Conservation (phyloP, 53 echinoderm and acorn worm genomes). For the Hippasteria phrygiana region DNA sequence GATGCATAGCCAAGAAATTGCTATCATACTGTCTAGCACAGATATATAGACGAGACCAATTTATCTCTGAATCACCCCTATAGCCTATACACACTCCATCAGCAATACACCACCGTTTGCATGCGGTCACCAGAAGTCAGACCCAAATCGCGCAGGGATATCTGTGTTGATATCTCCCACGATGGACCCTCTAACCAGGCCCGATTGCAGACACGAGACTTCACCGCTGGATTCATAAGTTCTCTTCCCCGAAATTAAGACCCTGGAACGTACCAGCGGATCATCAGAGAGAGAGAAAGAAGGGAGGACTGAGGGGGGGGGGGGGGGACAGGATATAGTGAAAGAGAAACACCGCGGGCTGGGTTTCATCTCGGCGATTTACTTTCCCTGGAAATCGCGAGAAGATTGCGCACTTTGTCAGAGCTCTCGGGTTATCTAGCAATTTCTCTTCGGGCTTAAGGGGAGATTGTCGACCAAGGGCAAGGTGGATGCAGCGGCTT, state of each 20-base stretch:
- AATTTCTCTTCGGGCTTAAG: conserved; percentile 11
- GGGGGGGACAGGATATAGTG: not conserved
- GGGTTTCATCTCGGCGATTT: conserved; percentile 38
- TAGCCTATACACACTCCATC: too few species aligned
- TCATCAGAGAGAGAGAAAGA: conserved; percentile 10
- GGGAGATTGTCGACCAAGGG: conserved; percentile 15
- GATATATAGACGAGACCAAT: too few species aligned
- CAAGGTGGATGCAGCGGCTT: not conserved
- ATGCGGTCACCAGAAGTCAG: too few species aligned
- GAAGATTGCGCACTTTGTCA: conserved; percentile 22
- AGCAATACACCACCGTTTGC: too few species aligned
- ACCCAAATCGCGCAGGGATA: not conserved
- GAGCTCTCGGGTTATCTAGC: conserved; percentile 6
- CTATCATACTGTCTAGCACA: too few species aligned
- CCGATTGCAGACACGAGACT: conserved; percentile 23
- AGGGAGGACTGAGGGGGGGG: not conserved
- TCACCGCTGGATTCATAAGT: not conserved
- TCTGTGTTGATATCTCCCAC: not conserved
- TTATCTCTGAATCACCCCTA: too few species aligned
- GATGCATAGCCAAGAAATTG: too few species aligned
- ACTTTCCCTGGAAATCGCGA: not conserved
- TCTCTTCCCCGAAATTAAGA: conserved; percentile 41
- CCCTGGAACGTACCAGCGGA: conserved; percentile 8
- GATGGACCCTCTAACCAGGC: too few species aligned
- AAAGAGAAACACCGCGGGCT: not conserved